Evolutionary conservation across 1,140 invertebrate genomes (phyloP), one percentile per base, ranked within the genome.

Genomic region (Bradynema listronoti): DNA sequence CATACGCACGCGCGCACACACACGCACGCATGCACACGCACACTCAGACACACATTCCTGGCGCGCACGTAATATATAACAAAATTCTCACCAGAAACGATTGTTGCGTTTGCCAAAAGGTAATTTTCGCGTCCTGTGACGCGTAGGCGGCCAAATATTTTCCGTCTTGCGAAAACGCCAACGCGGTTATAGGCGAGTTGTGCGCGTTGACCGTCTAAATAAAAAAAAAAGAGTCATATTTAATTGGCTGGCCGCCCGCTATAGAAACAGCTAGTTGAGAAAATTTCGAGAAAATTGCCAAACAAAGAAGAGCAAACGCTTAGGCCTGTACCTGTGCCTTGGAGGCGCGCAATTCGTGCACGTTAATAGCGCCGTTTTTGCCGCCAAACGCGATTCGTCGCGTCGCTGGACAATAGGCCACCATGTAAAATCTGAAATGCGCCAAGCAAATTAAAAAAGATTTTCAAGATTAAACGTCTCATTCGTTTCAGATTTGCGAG

Each of bases 61-160:
- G 54, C 22, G 49, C 16, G 29, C 39, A 6, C 11, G 11, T 9
- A 7, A n/a, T 14, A 24, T n/a, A n/a, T n/a, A n/a, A n/a, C n/a
- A n/a, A n/a, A n/a, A 49, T 47, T 56, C 29, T 55, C 36, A 59
- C 75, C 75, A 78, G 68, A 82, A 85, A 85, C 16, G 62, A 56
- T 56, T 83, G 84, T 64, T 85, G 85, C 71, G 91, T 93, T 85
- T 97, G 92, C 92, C 93, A 99, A 80, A 99, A 97, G 59, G 87
- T 91, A 29, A 99, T 84, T 71, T 90, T 87, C 79, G 93, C 93
- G 80, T 99, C 94, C n/a, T 85, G 81, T 65, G 88, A 88, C 32
- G 90, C 90, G 80, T 95, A 98, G 7, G 91, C 92, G 7, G 91
- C 91, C 46, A 99, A 83, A 78, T 88, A 93, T 78, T 97, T 94